These are phyloP conservation scores for Sebastes variabilis DNA, from an alignment of 2,797 vertebrate genomes.

Conservation along the genomic window DNA sequence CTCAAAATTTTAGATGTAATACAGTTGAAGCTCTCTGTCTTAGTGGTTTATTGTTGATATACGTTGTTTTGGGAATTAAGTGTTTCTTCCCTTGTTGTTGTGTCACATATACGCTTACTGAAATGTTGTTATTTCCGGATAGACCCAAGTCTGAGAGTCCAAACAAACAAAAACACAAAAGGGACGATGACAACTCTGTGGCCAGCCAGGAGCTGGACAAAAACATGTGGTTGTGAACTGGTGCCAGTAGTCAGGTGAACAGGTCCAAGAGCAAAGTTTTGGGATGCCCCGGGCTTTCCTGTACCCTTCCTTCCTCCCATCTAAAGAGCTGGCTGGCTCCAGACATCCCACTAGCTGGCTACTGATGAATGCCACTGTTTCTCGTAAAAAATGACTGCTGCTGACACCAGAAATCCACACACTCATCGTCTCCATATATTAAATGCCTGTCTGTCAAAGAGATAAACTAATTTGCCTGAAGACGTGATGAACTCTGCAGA, in stretches of 20 bases:
- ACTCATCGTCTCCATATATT: not conserved
- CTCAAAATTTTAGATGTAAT: conserved; percentile 10
- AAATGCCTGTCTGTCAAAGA: not conserved
- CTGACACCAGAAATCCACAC: not conserved
- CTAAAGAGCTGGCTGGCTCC: conserved; percentile 1
- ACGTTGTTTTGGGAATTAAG: not conserved
- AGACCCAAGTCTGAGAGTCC: not conserved
- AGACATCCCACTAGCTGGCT: conserved; percentile 8
- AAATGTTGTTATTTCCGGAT: not conserved
- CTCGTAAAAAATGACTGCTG: conserved; percentile 26
- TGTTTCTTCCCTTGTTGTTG: not conserved
- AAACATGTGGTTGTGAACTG: conserved; percentile 25
- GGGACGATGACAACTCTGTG: conserved; percentile 11
- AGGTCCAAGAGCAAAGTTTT: conserved; percentile 17
- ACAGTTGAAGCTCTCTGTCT: not conserved
- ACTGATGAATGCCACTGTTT: conserved; percentile 22
- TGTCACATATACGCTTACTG: not conserved
- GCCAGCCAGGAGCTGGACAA: conserved; percentile 12
- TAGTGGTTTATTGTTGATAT: not conserved
- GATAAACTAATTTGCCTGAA: not conserved
- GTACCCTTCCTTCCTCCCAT: conserved; percentile 13
- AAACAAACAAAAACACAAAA: not conserved
- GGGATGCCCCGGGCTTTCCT: conserved; percentile 1
- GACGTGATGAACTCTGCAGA: too few relatives aligned
- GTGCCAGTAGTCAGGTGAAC: conserved; percentile 8